Conservation (phyloP, 2,797 vertebrate genomes). For the Myotis myotis region DNA sequence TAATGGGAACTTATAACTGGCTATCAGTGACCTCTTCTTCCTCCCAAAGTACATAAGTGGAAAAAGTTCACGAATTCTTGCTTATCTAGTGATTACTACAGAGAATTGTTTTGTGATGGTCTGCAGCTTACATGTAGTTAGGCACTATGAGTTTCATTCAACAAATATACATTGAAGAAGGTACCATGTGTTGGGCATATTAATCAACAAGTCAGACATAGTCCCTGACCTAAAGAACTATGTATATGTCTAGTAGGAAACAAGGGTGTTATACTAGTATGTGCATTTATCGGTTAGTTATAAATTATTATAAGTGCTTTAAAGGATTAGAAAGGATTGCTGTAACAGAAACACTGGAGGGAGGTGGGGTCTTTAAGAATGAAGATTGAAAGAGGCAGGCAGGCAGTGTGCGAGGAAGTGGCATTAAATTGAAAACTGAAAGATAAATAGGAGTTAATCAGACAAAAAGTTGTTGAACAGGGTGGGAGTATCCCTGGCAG, state of each 20-base stretch:
- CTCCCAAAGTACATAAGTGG: neutral
- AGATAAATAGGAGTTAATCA: neutral
- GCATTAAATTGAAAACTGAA: neutral
- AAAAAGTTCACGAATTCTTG: neutral
- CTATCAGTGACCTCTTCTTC: neutral
- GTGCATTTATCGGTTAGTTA: neutral
- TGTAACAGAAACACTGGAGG: neutral
- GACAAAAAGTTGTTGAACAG: neutral
- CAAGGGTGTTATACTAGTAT: neutral
- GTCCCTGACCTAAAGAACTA: neutral
- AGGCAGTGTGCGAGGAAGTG: neutral
- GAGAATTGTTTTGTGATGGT: neutral
- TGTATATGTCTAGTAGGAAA: neutral
- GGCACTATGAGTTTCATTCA: neutral
- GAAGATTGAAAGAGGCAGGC: neutral
- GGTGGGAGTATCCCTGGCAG: neutral
- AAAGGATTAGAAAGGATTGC: neutral
- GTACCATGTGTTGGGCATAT: neutral
- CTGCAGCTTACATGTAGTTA: neutral
- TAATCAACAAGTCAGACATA: neutral
- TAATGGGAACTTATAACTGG: neutral
- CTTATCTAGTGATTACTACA: neutral
- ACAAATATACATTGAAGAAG: neutral
- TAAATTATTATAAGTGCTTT: neutral
- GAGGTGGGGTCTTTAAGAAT: neutral